Percentiles rank a stretch among this genome's conserved stretches.
Conservation (phyloP, 2,888 invertebrate species). For the Tenthredo scrophulariae region DNA sequence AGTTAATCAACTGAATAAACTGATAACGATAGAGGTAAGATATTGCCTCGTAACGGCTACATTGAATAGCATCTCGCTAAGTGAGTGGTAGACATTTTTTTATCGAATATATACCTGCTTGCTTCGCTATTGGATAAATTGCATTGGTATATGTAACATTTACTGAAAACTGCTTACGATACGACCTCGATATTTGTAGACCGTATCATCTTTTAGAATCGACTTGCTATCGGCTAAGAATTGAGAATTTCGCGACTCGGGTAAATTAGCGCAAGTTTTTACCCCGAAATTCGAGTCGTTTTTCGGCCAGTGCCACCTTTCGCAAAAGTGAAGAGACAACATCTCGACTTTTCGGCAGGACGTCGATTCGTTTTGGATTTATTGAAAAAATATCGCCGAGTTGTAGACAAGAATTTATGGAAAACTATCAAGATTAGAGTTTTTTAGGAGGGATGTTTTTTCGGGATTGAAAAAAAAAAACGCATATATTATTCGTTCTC, state of each 20-base stretch:
- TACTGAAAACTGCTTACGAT: neutral
- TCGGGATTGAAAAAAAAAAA: neutral
- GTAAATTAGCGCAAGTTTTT: neutral
- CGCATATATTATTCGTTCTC: neutral
- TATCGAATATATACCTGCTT: neutral
- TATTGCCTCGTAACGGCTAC: constrained; percentile 44
- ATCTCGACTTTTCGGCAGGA: neutral
- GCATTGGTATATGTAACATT: neutral
- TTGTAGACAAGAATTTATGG: too few species aligned
- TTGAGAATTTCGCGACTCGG: neutral
- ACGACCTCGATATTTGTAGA: neutral
- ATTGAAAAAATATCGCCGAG: neutral
- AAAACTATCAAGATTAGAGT: neutral
- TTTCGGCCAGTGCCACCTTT: constrained; percentile 34
- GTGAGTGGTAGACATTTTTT: constrained; percentile 23
- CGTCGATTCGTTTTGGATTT: neutral
- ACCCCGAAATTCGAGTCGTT: neutral
- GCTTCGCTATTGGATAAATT: constrained; percentile 18
- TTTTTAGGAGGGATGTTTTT: neutral
- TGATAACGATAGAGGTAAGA: constrained; percentile 62
- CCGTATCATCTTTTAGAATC: neutral
- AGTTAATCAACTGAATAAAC: constrained; percentile 65
- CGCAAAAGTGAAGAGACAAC: neutral
- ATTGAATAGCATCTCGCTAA: constrained; percentile 38
- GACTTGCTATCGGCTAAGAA: neutral